phyloP scores from a whole-genome alignment of 2,113 vertebrate genomes.

The Rhinolophus ferrumequinum region DNA sequence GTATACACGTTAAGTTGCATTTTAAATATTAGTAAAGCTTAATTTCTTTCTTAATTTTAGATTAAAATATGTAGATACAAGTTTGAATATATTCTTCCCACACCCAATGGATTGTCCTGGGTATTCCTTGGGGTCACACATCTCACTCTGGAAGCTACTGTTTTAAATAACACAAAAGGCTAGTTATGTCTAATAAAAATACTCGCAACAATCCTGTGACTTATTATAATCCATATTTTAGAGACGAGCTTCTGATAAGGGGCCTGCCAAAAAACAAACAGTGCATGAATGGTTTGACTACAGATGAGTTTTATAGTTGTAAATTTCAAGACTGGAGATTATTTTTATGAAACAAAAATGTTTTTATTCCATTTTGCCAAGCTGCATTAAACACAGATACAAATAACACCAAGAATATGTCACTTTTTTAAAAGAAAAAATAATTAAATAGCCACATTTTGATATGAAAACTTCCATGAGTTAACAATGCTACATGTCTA shows the following conservation, averaged over 20 bases:
- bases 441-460: background rate
- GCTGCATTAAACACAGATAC: background rate
- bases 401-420: background rate
- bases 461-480: background rate
- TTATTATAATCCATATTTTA: background rate
- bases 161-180: conserved; percentile 6
- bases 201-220: background rate
- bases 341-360: background rate
- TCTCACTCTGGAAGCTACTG: background rate
- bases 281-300: background rate
- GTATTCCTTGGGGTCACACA: background rate
- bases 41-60: conserved; percentile 30
- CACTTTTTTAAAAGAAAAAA: conserved; percentile 36
- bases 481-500: background rate
- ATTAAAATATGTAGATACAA: background rate
- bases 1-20: background rate
- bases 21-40: conserved; percentile 10
- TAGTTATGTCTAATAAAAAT: conserved; percentile 16
- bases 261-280: background rate
- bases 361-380: background rate
- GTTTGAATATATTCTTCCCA: conserved; percentile 18
- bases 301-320: background rate
- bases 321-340: background rate
- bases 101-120: background rate
- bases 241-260: background rate